Conservation (phyloP, 2,888 invertebrate genomes). For the Lasius platythorax region DNA sequence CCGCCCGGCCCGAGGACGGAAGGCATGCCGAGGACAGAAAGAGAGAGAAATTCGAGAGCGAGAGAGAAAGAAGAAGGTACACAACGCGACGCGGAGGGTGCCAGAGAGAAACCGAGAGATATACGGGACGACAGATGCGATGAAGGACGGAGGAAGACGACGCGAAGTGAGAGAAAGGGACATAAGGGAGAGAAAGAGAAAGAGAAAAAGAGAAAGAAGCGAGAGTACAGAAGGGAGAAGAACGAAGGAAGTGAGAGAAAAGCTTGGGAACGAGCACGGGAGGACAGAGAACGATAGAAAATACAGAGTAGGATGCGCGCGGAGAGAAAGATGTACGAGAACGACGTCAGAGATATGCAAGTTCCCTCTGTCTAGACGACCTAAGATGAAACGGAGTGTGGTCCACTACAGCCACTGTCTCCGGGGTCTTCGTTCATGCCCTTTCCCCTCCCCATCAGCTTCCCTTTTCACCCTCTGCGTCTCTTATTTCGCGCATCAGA, state of each 20-base stretch:
- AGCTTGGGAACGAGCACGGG: slow-evolving; percentile 1
- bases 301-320: slow-evolving; percentile 27
- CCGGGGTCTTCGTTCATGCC: neutral
- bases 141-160: slow-evolving; percentile 7
- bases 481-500: slow-evolving; percentile 48
- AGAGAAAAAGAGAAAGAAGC: slow-evolving; percentile 26
- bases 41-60: slow-evolving; percentile 50
- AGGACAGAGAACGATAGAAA: slow-evolving; percentile 53
- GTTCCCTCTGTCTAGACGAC: slow-evolving; percentile 30
- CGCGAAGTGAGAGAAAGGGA: neutral
- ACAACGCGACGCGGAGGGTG: slow-evolving; percentile 26
- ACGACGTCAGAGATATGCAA: slow-evolving; percentile 9
- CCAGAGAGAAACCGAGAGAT: slow-evolving; percentile 51
- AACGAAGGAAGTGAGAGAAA: slow-evolving; percentile 22
- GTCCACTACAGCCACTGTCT: slow-evolving; percentile 14
- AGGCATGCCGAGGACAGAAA: slow-evolving; percentile 64
- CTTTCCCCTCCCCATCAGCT: neutral
- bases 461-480: slow-evolving; percentile 24
- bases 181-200: neutral
- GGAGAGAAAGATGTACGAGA: slow-evolving; percentile 5
- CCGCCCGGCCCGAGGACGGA: slow-evolving; percentile 60
- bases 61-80: slow-evolving; percentile 18
- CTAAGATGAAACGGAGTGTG: slow-evolving; percentile 11
- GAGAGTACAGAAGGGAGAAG: slow-evolving; percentile 17
- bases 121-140: slow-evolving; percentile 50